Conservation (phyloP, 2,113 vertebrate species). For the Atrichornis clamosus region DNA sequence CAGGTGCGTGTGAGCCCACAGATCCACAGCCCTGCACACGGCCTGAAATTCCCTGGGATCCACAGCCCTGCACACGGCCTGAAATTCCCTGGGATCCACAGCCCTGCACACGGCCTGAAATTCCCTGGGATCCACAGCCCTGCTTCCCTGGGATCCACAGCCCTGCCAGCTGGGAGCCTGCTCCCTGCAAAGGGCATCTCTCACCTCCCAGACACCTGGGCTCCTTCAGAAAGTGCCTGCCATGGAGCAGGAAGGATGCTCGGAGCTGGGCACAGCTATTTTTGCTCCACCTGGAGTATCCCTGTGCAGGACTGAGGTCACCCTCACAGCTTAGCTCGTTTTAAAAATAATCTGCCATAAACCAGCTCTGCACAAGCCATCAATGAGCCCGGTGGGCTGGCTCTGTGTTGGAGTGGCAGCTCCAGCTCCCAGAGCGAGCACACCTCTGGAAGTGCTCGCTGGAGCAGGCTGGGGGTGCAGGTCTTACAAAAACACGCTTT, state of each 20-base stretch:
- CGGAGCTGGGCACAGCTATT: neutral
- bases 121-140: too few species aligned
- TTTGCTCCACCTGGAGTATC: neutral
- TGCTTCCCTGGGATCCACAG: neutral
- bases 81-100: too few species aligned
- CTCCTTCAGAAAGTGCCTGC: neutral
- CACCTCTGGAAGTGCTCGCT: rapidly evolving
- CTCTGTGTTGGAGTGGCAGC: neutral
- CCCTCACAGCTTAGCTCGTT: neutral
- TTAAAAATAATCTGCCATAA: neutral
- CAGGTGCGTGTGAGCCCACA: neutral
- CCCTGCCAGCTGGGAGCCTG: neutral
- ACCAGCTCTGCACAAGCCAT: neutral
- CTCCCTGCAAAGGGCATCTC: neutral
- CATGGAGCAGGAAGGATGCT: neutral
- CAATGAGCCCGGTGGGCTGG: neutral
- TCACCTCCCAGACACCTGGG: neutral
- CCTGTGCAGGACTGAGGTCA: neutral
- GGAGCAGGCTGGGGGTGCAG: rapidly evolving
- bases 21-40: neutral
- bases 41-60: neutral
- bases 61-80: neutral
- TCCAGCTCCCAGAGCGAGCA: neutral
- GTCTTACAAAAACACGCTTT: neutral
- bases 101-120: too few species aligned